Evolutionary conservation across 2,113 vertebrate genomes (phyloP), one percentile per base, ranked within the genome.

Genomic region (Tetraodon nigroviridis): DNA sequence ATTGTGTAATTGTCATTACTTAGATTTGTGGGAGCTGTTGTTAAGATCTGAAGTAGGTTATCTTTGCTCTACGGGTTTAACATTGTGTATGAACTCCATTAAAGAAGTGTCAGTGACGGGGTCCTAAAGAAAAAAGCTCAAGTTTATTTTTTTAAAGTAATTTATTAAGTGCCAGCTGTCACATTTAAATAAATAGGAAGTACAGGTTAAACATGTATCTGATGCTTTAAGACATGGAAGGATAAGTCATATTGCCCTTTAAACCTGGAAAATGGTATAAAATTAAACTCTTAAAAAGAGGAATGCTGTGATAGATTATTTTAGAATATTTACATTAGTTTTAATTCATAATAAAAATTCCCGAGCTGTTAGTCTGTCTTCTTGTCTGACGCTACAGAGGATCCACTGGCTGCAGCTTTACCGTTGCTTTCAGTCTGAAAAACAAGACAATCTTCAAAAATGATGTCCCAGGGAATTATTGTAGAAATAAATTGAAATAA

Each of bases 331-430:
- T 84, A 83, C 77, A 86, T 7, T 21, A 51, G 49, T 58, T 62
- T 2, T 18, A 15, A 66, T n/a, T 4, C 7, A 61, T 49, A 24
- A 47, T 40, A 51, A 65, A 61, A 17, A 58, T 63, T 51, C 21
- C 21, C 8, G 27, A 58, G 52, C 13, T 37, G 62, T 90, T 73
- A 94, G 69, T 93, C 90, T 0, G 51, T 90, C 84, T 96, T 97
- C 90, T 96, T 96, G 61, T 91, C 85, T 10, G 67, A 59, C 62
- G 52, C 66, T 47, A 73, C 73, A 20, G 69, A 32, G 14, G 89
- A 57, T 75, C 60, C 87, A 75, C 84, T 87, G 20, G 77, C 89
- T 22, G 87, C 88, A 16, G 44, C 42, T 0, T 87, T 51, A 1
- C 86, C 81, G 1, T 88, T 91, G 73, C 70, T 81, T 64, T 84